Base-by-base conservation (phyloP, 2,888 invertebrate species). In the Melolontha melolontha region DNA sequence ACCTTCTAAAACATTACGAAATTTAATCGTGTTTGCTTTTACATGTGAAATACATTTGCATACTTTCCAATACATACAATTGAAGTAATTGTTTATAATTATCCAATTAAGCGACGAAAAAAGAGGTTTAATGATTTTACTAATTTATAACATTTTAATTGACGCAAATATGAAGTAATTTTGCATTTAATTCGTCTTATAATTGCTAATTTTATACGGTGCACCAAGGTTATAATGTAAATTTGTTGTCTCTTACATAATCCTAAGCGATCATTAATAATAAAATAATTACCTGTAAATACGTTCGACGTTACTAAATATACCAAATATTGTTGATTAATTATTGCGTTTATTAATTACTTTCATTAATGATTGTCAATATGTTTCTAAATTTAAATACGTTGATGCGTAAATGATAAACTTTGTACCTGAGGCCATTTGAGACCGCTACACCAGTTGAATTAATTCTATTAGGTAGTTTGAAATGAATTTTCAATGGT, bases 251-350 rank as follows among this genome's bases (percentile, higher is more conserved):
- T 51, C 34, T 64, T 51, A 52, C 14, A 52, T 64, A 42, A 52
- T 42, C 29, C n/a, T 41, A 39, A 22, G 40, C 29, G 41, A 64
- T 52, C 41, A 51, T 41, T 64, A 50, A 50, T 63, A 63, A 63
- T 50, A 27, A 27, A 64, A 51, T 52, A 64, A 52, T 52, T 52
- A 50, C 41, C 40, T 22, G 17, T 41, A 55, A 41, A 41, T 47
- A 59, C 44, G 14, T 8, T 22, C 41, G 59, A 27, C 47, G 16
- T 54, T 44, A 44, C 44, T 44, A 59, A 59, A 64, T 64, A 41
- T 64, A 64, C 41, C 51, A 64, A 16, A 55, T 41, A 52, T 50
- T 64, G 27, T 42, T 64, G 52, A 64, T 54, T 52, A 64, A 22
- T 51, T 51, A 64, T 64, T 51, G 44, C 14, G 27, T 54, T 50